Conservation (phyloP, 2,113 vertebrate genomes). For the Cygnus atratus region DNA sequence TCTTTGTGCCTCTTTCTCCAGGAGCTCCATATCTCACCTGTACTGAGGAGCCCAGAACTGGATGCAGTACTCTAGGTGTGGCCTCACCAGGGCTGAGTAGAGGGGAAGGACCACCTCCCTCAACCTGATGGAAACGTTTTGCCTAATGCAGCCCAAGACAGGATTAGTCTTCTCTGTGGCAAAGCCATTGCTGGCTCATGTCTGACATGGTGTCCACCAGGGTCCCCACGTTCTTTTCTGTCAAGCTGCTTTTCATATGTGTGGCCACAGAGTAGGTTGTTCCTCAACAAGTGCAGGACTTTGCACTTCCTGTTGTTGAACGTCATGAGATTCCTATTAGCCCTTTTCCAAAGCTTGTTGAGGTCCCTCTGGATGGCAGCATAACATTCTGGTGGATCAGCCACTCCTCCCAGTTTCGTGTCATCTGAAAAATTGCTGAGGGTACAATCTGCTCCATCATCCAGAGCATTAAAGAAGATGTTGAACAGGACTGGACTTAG, state of each 20-base stretch:
- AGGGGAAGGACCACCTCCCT: background rate
- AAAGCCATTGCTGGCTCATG: background rate
- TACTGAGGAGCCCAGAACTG: background rate
- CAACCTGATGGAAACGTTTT: background rate
- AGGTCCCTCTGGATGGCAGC: background rate
- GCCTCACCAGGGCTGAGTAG: background rate
- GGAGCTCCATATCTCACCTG: background rate
- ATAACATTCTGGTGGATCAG: background rate
- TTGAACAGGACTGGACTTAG: background rate
- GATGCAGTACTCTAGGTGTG: background rate
- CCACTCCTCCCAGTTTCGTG: background rate
- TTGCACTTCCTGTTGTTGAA: background rate
- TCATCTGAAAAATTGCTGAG: background rate
- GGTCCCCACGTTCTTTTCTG: background rate
- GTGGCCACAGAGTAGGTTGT: background rate
- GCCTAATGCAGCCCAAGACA: background rate
- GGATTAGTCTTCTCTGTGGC: background rate
- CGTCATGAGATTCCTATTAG: background rate
- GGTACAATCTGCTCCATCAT: background rate
- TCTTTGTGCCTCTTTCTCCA: too few relatives aligned
- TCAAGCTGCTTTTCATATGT: background rate
- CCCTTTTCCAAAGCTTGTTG: background rate
- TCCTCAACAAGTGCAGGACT: background rate
- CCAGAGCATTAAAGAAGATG: background rate
- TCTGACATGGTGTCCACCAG: background rate